Conservation (phyloP, 1,140 invertebrate species). For the Acromyrmex echinatior region DNA sequence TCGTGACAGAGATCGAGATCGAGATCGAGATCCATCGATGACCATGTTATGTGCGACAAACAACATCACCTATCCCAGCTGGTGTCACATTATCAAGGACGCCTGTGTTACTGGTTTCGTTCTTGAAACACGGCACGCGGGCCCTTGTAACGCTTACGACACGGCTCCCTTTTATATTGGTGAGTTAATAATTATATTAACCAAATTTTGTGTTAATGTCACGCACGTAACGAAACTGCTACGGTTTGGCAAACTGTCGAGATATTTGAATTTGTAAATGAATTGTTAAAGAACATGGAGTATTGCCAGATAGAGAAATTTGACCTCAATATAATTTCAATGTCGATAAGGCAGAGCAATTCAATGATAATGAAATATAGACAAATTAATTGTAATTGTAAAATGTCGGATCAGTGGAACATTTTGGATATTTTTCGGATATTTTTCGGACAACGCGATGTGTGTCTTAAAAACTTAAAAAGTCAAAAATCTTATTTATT, state of each 20-base stretch:
- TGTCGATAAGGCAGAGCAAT: not conserved
- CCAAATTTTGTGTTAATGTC: not conserved
- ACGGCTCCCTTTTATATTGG: conserved; percentile 80
- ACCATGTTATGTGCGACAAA: conserved; percentile 92
- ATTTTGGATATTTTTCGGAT: not conserved
- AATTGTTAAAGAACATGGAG: conserved; percentile 8
- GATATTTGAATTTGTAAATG: conserved; percentile 12
- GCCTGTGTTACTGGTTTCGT: conserved; percentile 93
- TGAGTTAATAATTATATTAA: conserved; percentile 68
- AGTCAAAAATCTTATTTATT: not conserved
- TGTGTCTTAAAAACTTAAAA: not conserved
- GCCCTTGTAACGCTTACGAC: conserved; percentile 88
- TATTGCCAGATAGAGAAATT: not conserved
- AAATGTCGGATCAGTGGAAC: not conserved
- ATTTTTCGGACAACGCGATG: not conserved
- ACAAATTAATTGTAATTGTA: not conserved
- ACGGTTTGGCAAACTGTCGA: not conserved
- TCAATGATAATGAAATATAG: not conserved
- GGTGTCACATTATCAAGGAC: conserved; percentile 95
- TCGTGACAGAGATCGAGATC: conserved; percentile 85
- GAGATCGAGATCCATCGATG: conserved; percentile 82
- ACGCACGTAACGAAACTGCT: not conserved
- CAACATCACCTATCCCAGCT: conserved; percentile 93
- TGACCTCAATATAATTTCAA: not conserved
- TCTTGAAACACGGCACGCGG: conserved; percentile 92